Percentiles rank a stretch among this genome's conserved stretches.
Conservation (phyloP, 2,888 invertebrate species). For the Ischnura elegans region DNA sequence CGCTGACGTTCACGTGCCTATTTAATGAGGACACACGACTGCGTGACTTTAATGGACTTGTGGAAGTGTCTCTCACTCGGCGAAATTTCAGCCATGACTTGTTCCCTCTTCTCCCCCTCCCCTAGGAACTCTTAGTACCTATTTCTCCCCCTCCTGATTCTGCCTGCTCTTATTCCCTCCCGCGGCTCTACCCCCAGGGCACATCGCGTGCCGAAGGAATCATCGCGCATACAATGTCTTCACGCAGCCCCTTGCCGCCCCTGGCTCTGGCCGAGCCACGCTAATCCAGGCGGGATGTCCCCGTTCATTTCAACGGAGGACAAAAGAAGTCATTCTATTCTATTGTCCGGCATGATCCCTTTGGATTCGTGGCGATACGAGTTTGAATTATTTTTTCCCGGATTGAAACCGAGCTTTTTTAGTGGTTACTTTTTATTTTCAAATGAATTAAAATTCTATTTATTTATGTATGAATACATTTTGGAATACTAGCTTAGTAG, state of each 20-base stretch:
- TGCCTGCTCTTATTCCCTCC: background rate
- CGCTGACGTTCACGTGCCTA: background rate
- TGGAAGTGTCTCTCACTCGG: background rate
- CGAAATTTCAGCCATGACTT: background rate
- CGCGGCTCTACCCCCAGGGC: background rate
- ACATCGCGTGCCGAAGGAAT: constrained; percentile 35
- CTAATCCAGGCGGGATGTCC: background rate
- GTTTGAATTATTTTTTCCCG: background rate
- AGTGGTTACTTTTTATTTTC: too few species aligned
- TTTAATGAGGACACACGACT: background rate
- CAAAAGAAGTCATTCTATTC: background rate
- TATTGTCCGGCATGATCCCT: background rate
- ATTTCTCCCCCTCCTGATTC: too few species aligned
- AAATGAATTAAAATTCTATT: too few species aligned
- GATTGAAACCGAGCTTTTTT: background rate
- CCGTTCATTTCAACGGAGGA: background rate
- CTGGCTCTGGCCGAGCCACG: background rate
- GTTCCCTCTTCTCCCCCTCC: background rate
- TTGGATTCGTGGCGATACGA: background rate
- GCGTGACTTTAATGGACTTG: background rate
- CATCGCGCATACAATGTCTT: background rate
- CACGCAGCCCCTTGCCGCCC: background rate
- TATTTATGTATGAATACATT: too few species aligned
- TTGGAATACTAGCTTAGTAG: too few species aligned
- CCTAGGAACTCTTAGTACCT: background rate